Evolutionary conservation across 1,140 invertebrate species (phyloP), one percentile per base, ranked within the genome.

Genomic region (Drosophila carrolli): DNA sequence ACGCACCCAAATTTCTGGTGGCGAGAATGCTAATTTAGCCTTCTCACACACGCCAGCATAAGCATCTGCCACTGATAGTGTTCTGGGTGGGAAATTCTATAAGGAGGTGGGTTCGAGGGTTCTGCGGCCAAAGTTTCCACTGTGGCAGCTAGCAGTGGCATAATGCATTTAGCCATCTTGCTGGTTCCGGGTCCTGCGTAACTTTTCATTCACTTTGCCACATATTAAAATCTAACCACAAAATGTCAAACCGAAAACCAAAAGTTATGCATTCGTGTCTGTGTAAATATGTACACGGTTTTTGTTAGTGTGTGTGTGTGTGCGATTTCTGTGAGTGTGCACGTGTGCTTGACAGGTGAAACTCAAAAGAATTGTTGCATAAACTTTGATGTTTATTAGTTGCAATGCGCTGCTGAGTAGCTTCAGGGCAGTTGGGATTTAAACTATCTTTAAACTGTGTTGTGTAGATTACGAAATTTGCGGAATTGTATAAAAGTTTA

Each of bases 201-300:
- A 88, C 79, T 86, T 88, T 79, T 76, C 68, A 71, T 54, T 81
- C 83, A 88, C 79, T 86, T 83, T 77, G 46, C 59, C 76, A 88
- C 72, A 88, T 88, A 83, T 88, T 88, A 88, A 88, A 88, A 83
- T 86, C 58, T 63, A 78, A 81, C 83, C 83, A 83, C 83, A 89
- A 77, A 86, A 88, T 86, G 83, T 86, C 84, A 86, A 86, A 88
- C 84, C 63, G 57, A 62, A 88, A 86, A 86, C 83, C 83, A 89
- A 86, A 86, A 86, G 84, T 86, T 86, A 89, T 86, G 83, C 77
- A 74, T 66, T 79, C 68, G 78, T 73, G 59, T 63, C 48, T 50
- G 29, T 16, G 47, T 40, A 43, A 37, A 38, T 51, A 40, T 44
- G 43, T 55, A 32, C 32, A 29, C 11, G n/a, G 50, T 11, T 3